Evolutionary conservation across 2,888 invertebrate genomes (phyloP).

Genomic region (Acronicta aceris): DNA sequence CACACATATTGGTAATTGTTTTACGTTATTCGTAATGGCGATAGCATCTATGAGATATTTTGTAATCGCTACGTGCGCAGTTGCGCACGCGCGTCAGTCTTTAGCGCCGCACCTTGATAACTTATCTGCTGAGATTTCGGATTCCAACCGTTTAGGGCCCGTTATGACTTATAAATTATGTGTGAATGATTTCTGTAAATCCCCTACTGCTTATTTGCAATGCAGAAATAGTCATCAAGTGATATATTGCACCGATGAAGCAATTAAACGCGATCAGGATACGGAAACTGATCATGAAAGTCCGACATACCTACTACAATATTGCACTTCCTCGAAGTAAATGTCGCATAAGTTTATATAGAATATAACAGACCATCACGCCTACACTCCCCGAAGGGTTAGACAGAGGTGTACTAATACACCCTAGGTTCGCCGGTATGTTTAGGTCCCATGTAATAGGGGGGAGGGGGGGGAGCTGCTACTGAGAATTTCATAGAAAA

Average conservation of each 20-base stretch:
- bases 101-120: conserved; percentile 42
- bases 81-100: conserved; percentile 22
- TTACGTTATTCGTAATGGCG: conserved; percentile 31
- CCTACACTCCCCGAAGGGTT: too few species aligned
- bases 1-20: conserved; percentile 15
- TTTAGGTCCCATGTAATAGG: too few species aligned
- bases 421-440: too few species aligned
- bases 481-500: too few species aligned
- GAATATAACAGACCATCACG: too few species aligned
- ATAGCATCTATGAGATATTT: conserved; percentile 43
- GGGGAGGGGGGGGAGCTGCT: too few species aligned
- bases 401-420: too few species aligned
- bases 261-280: conserved; percentile 33
- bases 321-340: conserved; percentile 24
- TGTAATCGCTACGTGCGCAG: conserved; percentile 47
- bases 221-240: conserved; percentile 6
- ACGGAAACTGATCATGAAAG: conserved; percentile 34
- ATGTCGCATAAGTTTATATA: conserved; percentile 9
- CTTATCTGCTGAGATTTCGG: conserved; percentile 26
- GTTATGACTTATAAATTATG: not conserved
- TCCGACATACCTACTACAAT: conserved; percentile 14
- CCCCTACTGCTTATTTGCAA: conserved; percentile 13
- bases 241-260: conserved; percentile 6
- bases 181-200: conserved; percentile 21
- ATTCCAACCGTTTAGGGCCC: conserved; percentile 15